These are phyloP conservation scores for Podabrus alpinus DNA, from an alignment of 2,888 invertebrate genomes.

Conservation along the genomic window DNA sequence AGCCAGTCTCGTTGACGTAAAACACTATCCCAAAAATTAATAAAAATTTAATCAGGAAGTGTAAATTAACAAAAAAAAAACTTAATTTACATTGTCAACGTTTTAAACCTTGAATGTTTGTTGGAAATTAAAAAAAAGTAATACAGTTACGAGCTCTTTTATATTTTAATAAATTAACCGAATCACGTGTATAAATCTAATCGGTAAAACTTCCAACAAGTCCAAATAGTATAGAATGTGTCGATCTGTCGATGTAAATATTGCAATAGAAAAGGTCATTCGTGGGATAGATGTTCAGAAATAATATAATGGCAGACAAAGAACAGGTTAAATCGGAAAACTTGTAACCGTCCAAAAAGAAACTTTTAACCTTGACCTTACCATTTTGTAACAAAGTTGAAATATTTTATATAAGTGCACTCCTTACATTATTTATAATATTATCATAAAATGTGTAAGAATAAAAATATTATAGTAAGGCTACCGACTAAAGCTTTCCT, in stretches of 20 bases:
- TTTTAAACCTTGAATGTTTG: not conserved
- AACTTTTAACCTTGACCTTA: not conserved
- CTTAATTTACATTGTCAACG: not conserved
- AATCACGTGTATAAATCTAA: not conserved
- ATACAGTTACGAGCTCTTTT: not conserved
- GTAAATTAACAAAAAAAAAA: not conserved
- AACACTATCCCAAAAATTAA: not conserved
- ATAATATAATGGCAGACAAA: constrained; percentile 9
- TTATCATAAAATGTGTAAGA: not conserved
- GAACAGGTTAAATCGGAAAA: constrained; percentile 23
- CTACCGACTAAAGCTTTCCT: not conserved
- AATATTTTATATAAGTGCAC: not conserved
- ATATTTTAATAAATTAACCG: not conserved
- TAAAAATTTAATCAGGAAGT: not conserved
- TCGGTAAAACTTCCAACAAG: not conserved
- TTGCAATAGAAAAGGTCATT: not conserved
- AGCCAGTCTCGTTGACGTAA: not conserved
- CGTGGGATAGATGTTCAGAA: not conserved
- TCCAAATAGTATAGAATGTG: not conserved
- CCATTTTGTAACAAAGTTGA: not conserved
- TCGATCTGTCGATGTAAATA: not conserved
- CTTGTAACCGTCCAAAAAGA: constrained; percentile 1
- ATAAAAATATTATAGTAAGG: not conserved
- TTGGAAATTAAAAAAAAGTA: not conserved
- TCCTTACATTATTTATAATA: not conserved